Conservation (phyloP, 2,113 vertebrate genomes). For the Machaerirhynchus nigripectus region DNA sequence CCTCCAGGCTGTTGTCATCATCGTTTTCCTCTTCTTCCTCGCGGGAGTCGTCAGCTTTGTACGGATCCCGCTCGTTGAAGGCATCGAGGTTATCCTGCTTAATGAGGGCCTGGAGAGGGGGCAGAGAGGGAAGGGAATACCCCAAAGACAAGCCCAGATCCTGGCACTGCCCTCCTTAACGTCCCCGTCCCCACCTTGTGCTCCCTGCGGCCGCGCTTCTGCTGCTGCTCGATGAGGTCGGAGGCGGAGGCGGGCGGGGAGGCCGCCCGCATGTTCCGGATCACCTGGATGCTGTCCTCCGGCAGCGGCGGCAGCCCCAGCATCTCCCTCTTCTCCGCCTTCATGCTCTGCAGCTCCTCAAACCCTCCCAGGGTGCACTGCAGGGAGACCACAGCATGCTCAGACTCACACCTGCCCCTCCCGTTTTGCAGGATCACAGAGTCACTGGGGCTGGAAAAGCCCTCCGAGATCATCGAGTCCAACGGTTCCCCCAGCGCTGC, state of each 20-base stretch:
- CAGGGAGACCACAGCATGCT: neutral
- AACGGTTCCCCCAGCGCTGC: neutral
- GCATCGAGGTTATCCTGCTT: constrained; percentile 99
- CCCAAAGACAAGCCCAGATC: neutral
- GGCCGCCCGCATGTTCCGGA: constrained; percentile 93
- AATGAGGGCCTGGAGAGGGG: constrained; percentile 83
- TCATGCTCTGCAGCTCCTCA: constrained; percentile 91
- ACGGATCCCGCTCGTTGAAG: constrained; percentile 95
- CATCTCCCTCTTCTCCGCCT: constrained; percentile 82
- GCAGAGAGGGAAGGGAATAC: neutral
- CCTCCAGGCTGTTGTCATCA: constrained; percentile 90
- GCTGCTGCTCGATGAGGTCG: constrained; percentile 96
- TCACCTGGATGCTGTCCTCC: constrained; percentile 94
- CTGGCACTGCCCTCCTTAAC: neutral
- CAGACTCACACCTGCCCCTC: fast-evolving
- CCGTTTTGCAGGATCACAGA: neutral
- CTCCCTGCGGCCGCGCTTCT: constrained; percentile 90
- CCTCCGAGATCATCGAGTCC: neutral
- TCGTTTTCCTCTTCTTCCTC: constrained; percentile 97
- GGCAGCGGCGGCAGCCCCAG: constrained; percentile 89
- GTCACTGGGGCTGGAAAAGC: neutral
- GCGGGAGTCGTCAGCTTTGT: constrained; percentile 90
- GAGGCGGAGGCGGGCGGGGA: constrained; percentile 95
- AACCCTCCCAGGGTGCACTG: constrained; percentile 96
- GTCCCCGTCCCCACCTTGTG: constrained; percentile 77